phyloP scores from a whole-genome alignment of 2,888 invertebrate species.

The Drosophila peninsularis region DNA sequence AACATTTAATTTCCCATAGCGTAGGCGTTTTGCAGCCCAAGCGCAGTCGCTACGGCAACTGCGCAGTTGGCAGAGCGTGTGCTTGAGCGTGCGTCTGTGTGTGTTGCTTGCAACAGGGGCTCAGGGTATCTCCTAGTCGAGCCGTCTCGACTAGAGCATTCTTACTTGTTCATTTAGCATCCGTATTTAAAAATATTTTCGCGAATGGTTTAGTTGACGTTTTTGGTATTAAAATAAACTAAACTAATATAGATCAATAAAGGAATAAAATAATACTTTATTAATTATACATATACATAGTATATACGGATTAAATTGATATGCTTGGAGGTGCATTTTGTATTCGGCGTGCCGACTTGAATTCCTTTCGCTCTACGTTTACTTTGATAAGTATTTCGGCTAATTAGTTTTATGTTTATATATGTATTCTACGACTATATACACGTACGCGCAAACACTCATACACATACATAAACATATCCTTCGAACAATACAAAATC shows the following conservation, averaged over 20 bases:
- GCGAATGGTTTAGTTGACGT: neutral
- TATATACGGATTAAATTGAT: neutral
- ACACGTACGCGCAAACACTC: slow-evolving; percentile 18
- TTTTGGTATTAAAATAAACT: neutral
- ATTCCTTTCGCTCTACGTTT: slow-evolving; percentile 27
- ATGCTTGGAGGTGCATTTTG: slow-evolving; percentile 35
- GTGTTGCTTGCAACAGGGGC: too few species aligned
- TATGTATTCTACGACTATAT: slow-evolving; percentile 42
- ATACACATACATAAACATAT: neutral
- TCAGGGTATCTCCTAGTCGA: too few species aligned
- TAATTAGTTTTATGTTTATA: slow-evolving; percentile 71
- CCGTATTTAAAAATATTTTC: neutral
- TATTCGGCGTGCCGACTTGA: slow-evolving; percentile 40
- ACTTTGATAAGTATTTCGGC: slow-evolving; percentile 47
- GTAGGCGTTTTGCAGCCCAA: too few species aligned
- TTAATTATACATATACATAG: too few species aligned
- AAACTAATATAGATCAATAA: neutral
- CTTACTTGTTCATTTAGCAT: too few species aligned
- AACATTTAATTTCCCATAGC: too few species aligned
- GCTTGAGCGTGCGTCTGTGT: too few species aligned
- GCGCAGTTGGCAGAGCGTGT: too few species aligned
- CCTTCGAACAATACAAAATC: slow-evolving; percentile 6
- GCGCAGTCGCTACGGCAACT: too few species aligned
- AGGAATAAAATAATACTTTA: too few species aligned
- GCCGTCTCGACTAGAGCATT: too few species aligned